Evolutionary conservation across 2,888 invertebrate genomes (phyloP).

Genomic region (Campoletis raptor): DNA sequence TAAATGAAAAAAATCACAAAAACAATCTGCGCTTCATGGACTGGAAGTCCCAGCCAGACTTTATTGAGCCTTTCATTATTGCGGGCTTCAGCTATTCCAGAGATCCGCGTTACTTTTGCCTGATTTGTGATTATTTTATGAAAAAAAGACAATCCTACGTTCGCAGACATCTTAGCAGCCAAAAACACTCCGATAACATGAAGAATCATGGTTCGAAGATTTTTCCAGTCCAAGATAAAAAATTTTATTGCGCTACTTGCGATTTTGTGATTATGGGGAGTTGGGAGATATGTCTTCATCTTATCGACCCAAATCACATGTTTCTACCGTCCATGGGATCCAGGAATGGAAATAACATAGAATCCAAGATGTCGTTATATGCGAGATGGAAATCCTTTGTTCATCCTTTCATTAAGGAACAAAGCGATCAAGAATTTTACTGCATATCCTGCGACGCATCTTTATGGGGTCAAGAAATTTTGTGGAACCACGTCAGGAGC

Average conservation of each 20-base stretch:
- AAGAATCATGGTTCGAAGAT: not conserved
- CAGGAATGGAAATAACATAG: not conserved
- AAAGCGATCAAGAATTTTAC: not conserved
- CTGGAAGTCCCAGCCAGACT: not conserved
- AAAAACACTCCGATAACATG: not conserved
- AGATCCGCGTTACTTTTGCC: not conserved
- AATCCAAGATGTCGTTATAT: not conserved
- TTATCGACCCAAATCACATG: not conserved
- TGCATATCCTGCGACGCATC: not conserved
- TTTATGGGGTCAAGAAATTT: not conserved
- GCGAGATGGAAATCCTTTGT: not conserved
- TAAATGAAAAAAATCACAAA: not conserved
- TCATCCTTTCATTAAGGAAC: not conserved
- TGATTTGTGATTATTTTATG: slow-evolving; percentile 3
- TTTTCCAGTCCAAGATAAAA: not conserved
- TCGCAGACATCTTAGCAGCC: not conserved
- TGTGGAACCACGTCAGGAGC: not conserved
- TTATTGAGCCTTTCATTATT: not conserved
- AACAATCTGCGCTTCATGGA: not conserved
- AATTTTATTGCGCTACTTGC: slow-evolving; percentile 17
- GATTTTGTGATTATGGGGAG: not conserved
- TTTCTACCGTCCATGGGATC: not conserved
- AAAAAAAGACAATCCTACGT: not conserved
- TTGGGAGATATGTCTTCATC: not conserved
- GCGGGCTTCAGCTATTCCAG: not conserved